Conservation (phyloP, 2,797 vertebrate species). For the Taeniopygia guttata region DNA sequence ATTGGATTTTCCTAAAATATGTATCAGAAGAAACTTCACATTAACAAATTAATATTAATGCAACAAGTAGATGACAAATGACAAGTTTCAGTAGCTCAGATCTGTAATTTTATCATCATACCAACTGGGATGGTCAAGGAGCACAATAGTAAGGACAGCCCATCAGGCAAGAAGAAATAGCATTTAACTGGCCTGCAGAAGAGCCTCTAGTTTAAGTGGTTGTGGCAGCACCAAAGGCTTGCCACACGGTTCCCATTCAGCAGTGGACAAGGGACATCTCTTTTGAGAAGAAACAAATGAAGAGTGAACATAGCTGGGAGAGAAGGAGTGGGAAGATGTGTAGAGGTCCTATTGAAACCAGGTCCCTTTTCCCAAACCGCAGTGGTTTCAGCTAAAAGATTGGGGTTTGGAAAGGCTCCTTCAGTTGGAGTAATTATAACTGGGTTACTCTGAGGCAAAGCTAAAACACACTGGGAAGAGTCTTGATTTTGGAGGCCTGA, state of each 20-base stretch:
- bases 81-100: background rate
- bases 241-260: background rate
- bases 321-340: background rate
- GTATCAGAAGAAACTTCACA: background rate
- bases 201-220: background rate
- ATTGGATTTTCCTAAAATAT: background rate
- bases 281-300: background rate
- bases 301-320: background rate
- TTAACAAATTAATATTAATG: background rate
- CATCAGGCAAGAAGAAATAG: background rate
- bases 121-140: background rate
- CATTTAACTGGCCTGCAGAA: background rate
- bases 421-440: background rate
- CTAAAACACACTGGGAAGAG: background rate
- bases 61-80: background rate
- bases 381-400: background rate
- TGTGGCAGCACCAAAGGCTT: background rate
- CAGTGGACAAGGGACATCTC: background rate
- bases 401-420: slow-evolving; percentile 10
- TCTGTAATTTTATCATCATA: background rate
- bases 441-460: background rate
- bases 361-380: background rate
- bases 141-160: background rate
- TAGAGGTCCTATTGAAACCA: background rate
- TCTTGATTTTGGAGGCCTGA: slow-evolving; percentile 10